Percentiles rank a stretch among this genome's conserved stretches.
Evolutionary conservation across 2,113 vertebrate species (phyloP).

Genomic region (Bufo bufo): DNA sequence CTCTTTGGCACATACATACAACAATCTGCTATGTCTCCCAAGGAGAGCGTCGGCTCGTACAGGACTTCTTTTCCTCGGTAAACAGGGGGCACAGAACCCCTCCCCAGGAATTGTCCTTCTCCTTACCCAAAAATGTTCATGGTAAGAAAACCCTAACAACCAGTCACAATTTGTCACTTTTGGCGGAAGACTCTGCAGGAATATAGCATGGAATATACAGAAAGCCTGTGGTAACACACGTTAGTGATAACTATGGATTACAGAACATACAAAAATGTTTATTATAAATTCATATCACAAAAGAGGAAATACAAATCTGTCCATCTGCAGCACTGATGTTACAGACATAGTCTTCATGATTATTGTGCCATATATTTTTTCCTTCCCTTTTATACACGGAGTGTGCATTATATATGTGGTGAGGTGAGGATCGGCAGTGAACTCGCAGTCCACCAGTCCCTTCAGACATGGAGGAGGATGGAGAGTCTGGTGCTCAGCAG

Average conservation of each 20-base stretch:
- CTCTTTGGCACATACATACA: too few relatives aligned
- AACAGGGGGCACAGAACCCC: too few relatives aligned
- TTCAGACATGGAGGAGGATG: background rate
- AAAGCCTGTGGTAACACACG: background rate
- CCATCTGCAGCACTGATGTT: conserved; percentile 32
- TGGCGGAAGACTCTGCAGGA: too few relatives aligned
- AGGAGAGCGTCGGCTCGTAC: too few relatives aligned
- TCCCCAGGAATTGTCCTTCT: too few relatives aligned
- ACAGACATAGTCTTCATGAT: background rate
- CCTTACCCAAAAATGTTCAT: too few relatives aligned
- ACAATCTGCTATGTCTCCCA: too few relatives aligned
- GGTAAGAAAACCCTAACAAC: too few relatives aligned
- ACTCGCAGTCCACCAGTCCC: background rate
- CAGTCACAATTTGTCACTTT: too few relatives aligned
- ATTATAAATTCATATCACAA: conserved; percentile 37
- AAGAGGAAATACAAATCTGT: conserved; percentile 27
- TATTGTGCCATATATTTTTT: background rate
- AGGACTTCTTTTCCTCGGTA: too few relatives aligned
- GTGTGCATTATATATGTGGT: background rate
- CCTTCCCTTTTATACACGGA: background rate
- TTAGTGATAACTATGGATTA: background rate
- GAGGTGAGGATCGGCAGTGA: background rate
- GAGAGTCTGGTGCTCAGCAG: background rate
- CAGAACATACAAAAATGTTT: conserved; percentile 16
- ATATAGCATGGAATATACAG: background rate